Evolutionary conservation across 1,140 invertebrate genomes (phyloP), one percentile per base, ranked within the genome.

Genomic region (Penaeus chinensis): DNA sequence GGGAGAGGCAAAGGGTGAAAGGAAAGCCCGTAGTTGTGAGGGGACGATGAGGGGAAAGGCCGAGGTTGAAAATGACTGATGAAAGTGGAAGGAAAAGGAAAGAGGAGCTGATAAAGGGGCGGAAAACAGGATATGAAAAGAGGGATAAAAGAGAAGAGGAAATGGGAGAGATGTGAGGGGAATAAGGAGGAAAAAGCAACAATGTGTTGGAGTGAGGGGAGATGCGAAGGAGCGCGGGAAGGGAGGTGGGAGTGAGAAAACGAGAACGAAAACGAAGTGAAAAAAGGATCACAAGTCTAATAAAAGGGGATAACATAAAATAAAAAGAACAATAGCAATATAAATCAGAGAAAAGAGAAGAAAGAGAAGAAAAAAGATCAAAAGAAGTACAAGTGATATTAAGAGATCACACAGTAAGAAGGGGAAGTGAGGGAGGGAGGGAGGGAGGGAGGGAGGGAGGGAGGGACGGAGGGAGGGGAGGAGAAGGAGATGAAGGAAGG

Each of bases 401-500:
- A 61, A 86, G 84, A n/a, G 60, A 37, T 42, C 69, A 69, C 42
- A 42, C 22, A 61, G 69, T 20, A 84, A 87, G 27, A 61, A 63
- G 63, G 66, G 60, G 62, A 27, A 87, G 77, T 47, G 47, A 87
- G 60, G 69, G 65, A 16, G 61, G 63, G n/a, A 42, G 71, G 24
- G 65, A 24, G 69, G 71, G 74, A 32, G 71, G 82, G 65, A 88
- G 85, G 65, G 74, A 82, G 74, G 79, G 82, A 24, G 82, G 66
- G 78, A 76, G n/a, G 79, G 86, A 61, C 37, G 83, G 42, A 20
- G 69, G 22, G 69, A 71, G 77, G 24, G 78, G 84, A 62, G 85
- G 80, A 27, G 32, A 66, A 32, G 82, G 62, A 61, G 74, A 81
- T 62, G 62, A 66, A 27, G 62, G 84, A 42, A 42, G 32, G 66